These are phyloP conservation scores for Jaculus jaculus DNA, from an alignment of 2,113 vertebrate genomes.

Conservation along the genomic window DNA sequence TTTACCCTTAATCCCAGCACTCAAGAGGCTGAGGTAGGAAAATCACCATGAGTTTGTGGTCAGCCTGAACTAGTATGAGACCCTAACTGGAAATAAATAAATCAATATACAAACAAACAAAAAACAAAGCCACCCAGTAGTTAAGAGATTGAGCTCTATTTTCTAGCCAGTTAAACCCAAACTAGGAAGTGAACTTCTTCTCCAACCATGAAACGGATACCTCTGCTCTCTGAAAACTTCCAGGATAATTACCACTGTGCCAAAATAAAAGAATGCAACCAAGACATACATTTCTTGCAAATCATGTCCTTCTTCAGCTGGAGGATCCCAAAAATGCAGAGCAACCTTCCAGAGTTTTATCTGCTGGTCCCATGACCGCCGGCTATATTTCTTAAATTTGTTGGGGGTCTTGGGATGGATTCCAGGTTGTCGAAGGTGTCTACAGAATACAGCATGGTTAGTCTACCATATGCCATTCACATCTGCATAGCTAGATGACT, in stretches of 20 bases:
- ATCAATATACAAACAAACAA: too few species aligned
- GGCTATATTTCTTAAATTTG: conserved; percentile 98
- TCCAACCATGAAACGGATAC: not conserved
- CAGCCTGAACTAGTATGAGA: too few species aligned
- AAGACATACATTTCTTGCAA: conserved; percentile 90
- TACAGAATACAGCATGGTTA: conserved; percentile 56
- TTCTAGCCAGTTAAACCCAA: not conserved
- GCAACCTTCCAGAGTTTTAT: conserved; percentile 97
- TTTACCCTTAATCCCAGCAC: too few species aligned
- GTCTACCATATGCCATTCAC: accelerated
- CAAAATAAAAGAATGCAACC: not conserved
- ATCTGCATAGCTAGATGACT: accelerated
- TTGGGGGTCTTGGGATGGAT: conserved; percentile 97
- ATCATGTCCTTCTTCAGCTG: conserved; percentile 84
- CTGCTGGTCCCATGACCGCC: conserved; percentile 98
- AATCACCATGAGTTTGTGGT: too few species aligned
- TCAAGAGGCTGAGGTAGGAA: too few species aligned
- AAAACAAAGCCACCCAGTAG: not conserved
- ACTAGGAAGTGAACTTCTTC: not conserved
- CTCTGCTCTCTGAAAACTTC: not conserved
- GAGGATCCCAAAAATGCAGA: conserved; percentile 96
- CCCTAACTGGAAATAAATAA: too few species aligned
- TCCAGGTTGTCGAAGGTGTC: conserved; percentile 91
- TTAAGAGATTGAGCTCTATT: not conserved
- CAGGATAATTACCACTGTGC: not conserved